Evolutionary conservation across 2,888 invertebrate genomes (phyloP).

Genomic region (Drosophila birchii): DNA sequence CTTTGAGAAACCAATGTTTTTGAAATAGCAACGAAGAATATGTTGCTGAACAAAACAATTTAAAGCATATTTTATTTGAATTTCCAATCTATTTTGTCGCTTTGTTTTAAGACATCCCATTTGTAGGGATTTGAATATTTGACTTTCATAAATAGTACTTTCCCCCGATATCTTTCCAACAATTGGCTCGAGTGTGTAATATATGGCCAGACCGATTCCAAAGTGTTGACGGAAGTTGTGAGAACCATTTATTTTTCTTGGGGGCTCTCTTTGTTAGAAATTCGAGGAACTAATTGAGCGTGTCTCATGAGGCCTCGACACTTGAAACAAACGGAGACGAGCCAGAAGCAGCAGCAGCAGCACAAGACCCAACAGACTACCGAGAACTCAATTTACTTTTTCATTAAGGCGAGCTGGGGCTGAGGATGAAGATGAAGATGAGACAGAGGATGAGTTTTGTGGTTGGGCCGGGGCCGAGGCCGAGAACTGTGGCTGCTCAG

Average conservation of each 20-base stretch:
- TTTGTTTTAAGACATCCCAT: neutral
- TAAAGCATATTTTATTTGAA: neutral
- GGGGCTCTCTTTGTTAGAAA: slow-evolving; percentile 23
- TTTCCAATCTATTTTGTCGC: neutral
- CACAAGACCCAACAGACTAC: slow-evolving; percentile 52
- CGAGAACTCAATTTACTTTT: slow-evolving; percentile 75
- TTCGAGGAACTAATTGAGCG: slow-evolving; percentile 73
- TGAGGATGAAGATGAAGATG: slow-evolving; percentile 18
- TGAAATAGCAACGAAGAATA: neutral
- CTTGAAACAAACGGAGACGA: slow-evolving; percentile 27
- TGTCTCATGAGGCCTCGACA: slow-evolving; percentile 44
- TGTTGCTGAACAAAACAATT: neutral
- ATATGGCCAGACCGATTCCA: slow-evolving; percentile 29
- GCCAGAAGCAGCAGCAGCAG: slow-evolving; percentile 18
- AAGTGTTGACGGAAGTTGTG: slow-evolving; percentile 57
- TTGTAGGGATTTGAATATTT: neutral
- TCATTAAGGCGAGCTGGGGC: slow-evolving; percentile 35
- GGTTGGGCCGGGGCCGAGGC: slow-evolving; percentile 11
- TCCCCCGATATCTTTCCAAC: neutral
- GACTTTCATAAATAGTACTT: slow-evolving; percentile 19
- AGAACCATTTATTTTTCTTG: slow-evolving; percentile 40
- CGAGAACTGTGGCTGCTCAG: slow-evolving; percentile 16
- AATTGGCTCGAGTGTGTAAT: slow-evolving; percentile 59
- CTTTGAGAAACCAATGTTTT: neutral
- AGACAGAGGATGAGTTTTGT: slow-evolving; percentile 13